Conservation (phyloP, 2,888 invertebrate species). For the Thecophora atra region DNA sequence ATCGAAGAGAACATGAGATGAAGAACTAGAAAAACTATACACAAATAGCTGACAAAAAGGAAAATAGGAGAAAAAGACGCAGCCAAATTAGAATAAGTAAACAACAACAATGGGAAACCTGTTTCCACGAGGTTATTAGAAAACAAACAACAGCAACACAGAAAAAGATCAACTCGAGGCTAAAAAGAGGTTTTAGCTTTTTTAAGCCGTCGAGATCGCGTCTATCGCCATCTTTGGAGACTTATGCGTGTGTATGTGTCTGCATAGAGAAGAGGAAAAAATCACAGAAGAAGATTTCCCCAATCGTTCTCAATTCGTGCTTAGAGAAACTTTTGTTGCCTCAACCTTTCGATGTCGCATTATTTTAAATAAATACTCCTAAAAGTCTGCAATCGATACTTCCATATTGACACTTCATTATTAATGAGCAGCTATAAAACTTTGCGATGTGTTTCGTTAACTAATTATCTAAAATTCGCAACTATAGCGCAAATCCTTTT, state of each 20-base stretch:
- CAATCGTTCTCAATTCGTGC: neutral
- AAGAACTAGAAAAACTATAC: constrained; percentile 16
- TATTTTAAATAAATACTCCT: constrained; percentile 31
- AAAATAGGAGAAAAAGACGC: too few species aligned
- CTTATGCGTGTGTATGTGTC: neutral
- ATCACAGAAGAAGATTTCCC: too few species aligned
- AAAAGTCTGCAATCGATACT: constrained; percentile 35
- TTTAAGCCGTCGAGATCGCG: neutral
- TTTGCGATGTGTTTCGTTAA: too few species aligned
- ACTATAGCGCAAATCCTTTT: too few species aligned
- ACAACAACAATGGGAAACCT: neutral
- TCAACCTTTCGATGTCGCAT: neutral
- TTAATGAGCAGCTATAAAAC: too few species aligned
- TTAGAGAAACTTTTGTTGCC: constrained; percentile 2
- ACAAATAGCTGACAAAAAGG: neutral
- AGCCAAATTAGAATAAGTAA: too few species aligned
- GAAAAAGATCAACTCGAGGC: too few species aligned
- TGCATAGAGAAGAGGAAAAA: too few species aligned
- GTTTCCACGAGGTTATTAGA: too few species aligned
- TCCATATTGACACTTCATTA: too few species aligned
- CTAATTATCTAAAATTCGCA: too few species aligned
- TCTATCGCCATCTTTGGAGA: neutral
- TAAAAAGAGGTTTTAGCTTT: too few species aligned
- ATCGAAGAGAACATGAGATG: constrained; percentile 7
- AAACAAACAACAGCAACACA: neutral